Evolutionary conservation across 2,888 invertebrate species (phyloP).

Genomic region (Pseudanteris insignis): DNA sequence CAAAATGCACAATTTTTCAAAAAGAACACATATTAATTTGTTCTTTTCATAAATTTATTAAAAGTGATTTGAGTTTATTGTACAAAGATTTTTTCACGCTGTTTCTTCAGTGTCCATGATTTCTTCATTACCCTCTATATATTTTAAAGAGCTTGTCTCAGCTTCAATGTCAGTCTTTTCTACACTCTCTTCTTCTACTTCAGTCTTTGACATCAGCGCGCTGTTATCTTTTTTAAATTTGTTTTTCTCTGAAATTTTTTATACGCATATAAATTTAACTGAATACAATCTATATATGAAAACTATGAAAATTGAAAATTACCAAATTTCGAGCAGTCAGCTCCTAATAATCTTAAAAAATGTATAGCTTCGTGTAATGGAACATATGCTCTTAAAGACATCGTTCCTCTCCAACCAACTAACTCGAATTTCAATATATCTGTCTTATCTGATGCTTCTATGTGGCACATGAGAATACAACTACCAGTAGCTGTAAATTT

Average conservation of each 20-base stretch:
- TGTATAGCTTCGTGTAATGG: constrained; percentile 86
- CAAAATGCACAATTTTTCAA: no score
- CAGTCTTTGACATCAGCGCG: constrained; percentile 50
- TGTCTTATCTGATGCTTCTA: constrained; percentile 68
- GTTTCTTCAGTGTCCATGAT: no score
- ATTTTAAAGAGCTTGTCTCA: no score
- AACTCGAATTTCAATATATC: constrained; percentile 71
- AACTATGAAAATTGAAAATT: no score
- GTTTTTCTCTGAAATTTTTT: constrained; percentile 70
- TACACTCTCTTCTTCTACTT: constrained; percentile 37
- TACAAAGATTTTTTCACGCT: background rate
- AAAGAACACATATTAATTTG: no score
- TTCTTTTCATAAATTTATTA: no score
- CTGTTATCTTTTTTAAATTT: constrained; percentile 74
- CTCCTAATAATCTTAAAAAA: constrained; percentile 84
- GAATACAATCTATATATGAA: background rate
- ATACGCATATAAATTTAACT: constrained; percentile 3
- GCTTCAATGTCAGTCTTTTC: constrained; percentile 7
- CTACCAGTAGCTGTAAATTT: constrained; percentile 74
- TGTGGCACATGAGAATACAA: constrained; percentile 77
- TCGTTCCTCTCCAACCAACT: constrained; percentile 92
- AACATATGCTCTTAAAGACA: constrained; percentile 88
- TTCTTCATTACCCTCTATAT: background rate
- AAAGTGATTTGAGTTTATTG: no score
- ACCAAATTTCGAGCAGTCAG: constrained; percentile 87